Percentiles rank a stretch among this genome's conserved stretches.
These are phyloP conservation scores for Scotopteryx bipunctaria DNA, from an alignment of 2,888 invertebrate species.

Conservation along the genomic window DNA sequence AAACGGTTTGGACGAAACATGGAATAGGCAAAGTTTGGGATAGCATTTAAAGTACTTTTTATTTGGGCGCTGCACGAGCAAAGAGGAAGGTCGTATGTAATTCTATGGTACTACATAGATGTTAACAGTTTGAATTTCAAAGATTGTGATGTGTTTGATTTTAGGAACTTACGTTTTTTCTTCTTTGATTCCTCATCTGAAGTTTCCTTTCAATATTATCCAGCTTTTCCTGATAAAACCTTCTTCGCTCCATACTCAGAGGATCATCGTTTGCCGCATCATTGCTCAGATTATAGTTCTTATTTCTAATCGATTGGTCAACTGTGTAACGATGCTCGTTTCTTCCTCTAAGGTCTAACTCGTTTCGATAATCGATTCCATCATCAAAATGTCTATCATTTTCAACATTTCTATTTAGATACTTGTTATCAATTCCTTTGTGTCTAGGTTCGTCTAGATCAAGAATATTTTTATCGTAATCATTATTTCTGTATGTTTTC, in stretches of 20 bases:
- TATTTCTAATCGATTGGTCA: slow-evolving; percentile 27
- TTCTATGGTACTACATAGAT: too few species aligned
- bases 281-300: slow-evolving; percentile 26
- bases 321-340: slow-evolving; percentile 1
- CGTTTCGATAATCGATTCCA: not conserved
- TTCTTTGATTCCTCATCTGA: slow-evolving; percentile 36
- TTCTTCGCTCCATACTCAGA: slow-evolving; percentile 54
- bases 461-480: slow-evolving; percentile 25
- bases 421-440: slow-evolving; percentile 1
- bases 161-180: slow-evolving; percentile 47
- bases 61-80: too few species aligned
- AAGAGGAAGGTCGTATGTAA: too few species aligned
- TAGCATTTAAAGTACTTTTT: too few species aligned
- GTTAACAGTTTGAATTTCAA: too few species aligned
- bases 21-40: too few species aligned
- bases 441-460: slow-evolving; percentile 14
- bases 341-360: not conserved
- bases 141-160: too few species aligned
- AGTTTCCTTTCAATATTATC: slow-evolving; percentile 55
- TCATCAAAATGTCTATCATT: not conserved
- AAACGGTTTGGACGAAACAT: too few species aligned
- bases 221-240: slow-evolving; percentile 64
- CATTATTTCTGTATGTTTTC: slow-evolving; percentile 25
- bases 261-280: slow-evolving; percentile 40
- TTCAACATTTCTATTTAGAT: slow-evolving; percentile 1